Evolutionary conservation across 2,888 invertebrate genomes (phyloP).

Genomic region (Tiphia femorata): DNA sequence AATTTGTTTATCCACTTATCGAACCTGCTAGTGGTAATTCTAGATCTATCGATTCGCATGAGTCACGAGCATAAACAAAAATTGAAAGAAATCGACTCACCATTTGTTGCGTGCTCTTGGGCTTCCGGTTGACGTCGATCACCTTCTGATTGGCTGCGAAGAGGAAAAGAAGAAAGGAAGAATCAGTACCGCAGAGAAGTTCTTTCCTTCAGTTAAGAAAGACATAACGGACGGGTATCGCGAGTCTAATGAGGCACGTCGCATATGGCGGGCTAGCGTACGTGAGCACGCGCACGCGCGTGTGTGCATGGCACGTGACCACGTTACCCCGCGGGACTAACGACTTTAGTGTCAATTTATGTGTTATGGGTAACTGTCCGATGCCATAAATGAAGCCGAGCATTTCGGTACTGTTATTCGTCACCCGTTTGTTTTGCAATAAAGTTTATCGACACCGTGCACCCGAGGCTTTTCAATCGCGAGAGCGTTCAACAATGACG

Average conservation of each 20-base stretch:
- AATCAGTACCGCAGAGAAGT: conserved; percentile 16
- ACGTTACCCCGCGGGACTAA: conserved; percentile 40
- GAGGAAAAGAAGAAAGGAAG: conserved; percentile 10
- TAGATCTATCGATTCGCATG: neutral
- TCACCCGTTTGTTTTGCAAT: conserved; percentile 3
- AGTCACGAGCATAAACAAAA: neutral
- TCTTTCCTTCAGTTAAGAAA: too few relatives aligned
- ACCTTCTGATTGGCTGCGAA: conserved; percentile 80
- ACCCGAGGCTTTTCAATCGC: neutral
- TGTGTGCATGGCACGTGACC: conserved; percentile 45
- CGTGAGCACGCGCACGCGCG: conserved; percentile 11
- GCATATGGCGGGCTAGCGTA: conserved; percentile 28
- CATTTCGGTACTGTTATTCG: conserved; percentile 39
- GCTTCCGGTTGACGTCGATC: conserved; percentile 84
- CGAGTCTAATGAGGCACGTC: conserved; percentile 22
- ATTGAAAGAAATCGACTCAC: conserved; percentile 81
- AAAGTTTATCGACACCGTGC: conserved; percentile 1
- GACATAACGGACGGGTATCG: conserved; percentile 23
- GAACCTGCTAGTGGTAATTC: too few relatives aligned
- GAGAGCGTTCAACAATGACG: too few relatives aligned
- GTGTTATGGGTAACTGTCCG: conserved; percentile 47
- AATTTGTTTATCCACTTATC: too few relatives aligned
- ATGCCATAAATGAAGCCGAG: conserved; percentile 43
- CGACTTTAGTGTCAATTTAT: conserved; percentile 40
- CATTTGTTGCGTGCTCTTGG: conserved; percentile 93